These are phyloP conservation scores for Styela plicata DNA, from an alignment of 23 tunicate species.

Conservation along the genomic window DNA sequence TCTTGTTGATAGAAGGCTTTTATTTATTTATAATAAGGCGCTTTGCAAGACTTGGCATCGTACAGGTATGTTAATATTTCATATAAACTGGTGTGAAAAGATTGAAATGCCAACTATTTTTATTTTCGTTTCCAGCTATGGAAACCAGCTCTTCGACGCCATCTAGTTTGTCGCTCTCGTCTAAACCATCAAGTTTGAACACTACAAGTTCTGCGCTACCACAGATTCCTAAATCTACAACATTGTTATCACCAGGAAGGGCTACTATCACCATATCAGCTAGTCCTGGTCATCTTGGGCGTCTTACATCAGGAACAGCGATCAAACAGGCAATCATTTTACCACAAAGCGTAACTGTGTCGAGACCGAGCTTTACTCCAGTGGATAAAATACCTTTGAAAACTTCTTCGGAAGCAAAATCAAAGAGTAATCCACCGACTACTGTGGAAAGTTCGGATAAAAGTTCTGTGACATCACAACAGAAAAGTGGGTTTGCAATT, in stretches of 20 bases:
- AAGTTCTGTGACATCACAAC: neutral
- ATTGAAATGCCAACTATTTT: no score
- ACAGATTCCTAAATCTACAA: neutral
- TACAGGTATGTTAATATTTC: no score
- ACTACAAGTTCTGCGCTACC: neutral
- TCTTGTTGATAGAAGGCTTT: no score
- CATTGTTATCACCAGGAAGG: neutral
- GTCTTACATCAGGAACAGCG: neutral
- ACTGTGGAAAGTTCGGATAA: neutral
- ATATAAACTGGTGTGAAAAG: no score
- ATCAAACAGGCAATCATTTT: neutral
- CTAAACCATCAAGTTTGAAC: neutral
- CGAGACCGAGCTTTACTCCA: neutral
- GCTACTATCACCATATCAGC: neutral
- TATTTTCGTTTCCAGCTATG: neutral
- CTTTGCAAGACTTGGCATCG: no score
- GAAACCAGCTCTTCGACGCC: neutral
- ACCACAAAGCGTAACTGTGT: neutral
- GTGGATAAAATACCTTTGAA: neutral
- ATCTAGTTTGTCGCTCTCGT: neutral
- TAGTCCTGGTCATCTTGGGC: neutral
- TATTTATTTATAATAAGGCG: no score
- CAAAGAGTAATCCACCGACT: neutral
- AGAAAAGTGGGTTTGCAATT: constrained; percentile 11
- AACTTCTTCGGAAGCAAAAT: neutral